These are phyloP conservation scores for Ormyrus thymus DNA, from an alignment of 2,888 invertebrate species.

Conservation along the genomic window DNA sequence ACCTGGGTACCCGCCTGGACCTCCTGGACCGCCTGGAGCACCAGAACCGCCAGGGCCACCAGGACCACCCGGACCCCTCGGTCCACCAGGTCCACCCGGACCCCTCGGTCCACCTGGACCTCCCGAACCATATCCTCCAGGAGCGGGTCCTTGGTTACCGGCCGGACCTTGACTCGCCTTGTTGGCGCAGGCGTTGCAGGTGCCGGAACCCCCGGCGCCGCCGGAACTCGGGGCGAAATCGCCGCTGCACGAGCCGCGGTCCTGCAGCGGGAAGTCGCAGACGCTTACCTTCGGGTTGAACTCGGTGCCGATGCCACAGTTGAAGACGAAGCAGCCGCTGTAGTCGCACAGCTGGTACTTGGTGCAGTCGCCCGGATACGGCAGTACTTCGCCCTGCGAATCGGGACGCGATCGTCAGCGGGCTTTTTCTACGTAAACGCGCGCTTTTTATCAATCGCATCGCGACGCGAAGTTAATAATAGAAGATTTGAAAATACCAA, in stretches of 20 bases:
- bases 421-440: not conserved
- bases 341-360: conserved; percentile 64
- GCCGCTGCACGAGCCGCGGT: conserved; percentile 57
- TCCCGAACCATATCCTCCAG: not conserved
- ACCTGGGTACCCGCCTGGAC: not conserved
- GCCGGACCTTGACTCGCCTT: not conserved
- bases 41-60: not conserved
- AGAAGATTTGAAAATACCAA: no score
- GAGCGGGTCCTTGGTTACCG: not conserved
- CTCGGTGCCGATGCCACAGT: conserved; percentile 65
- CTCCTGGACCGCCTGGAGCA: not conserved
- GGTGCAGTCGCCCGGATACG: conserved; percentile 63
- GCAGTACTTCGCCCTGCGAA: conserved; percentile 58
- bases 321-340: conserved; percentile 65
- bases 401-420: not conserved
- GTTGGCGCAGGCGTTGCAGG: not conserved
- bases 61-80: not conserved
- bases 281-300: conserved; percentile 63
- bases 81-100: not conserved
- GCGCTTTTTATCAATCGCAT: no score
- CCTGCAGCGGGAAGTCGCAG: conserved; percentile 64
- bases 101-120: not conserved
- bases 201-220: no score
- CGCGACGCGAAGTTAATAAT: no score
- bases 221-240: no score